Conservation (phyloP, 2,113 vertebrate species). For the Tor tambroides region DNA sequence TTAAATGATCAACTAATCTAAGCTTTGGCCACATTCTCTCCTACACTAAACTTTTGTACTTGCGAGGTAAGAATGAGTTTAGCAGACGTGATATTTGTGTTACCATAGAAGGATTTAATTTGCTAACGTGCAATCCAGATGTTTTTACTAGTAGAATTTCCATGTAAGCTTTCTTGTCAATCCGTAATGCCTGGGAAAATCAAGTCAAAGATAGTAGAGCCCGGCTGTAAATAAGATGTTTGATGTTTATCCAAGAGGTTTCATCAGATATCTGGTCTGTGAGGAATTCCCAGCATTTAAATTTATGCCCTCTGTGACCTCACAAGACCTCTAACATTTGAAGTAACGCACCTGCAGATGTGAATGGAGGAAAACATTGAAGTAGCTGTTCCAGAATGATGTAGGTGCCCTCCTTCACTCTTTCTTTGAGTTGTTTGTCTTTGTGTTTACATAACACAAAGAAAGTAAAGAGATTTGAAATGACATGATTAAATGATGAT, state of each 20-base stretch:
- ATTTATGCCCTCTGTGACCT: background rate
- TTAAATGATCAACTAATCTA: background rate
- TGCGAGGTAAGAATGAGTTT: background rate
- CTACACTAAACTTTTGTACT: background rate
- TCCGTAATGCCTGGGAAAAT: background rate
- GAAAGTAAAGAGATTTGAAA: too few relatives aligned
- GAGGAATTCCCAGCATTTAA: background rate
- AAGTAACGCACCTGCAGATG: constrained; percentile 2
- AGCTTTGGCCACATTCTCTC: background rate
- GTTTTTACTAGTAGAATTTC: background rate
- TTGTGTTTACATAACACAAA: too few relatives aligned
- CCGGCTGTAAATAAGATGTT: background rate
- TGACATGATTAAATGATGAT: too few relatives aligned
- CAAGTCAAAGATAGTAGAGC: background rate
- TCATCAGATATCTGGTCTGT: background rate
- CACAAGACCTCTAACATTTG: background rate
- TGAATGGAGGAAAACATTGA: background rate
- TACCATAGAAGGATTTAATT: background rate
- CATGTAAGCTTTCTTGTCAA: background rate
- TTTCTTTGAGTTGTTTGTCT: too few relatives aligned
- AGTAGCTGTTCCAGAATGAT: background rate
- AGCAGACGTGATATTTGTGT: background rate
- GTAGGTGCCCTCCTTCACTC: background rate
- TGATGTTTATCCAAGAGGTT: background rate
- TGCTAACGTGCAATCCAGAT: background rate